These are phyloP conservation scores for Bombylius discolor DNA, from an alignment of 2,888 invertebrate genomes.

Conservation along the genomic window DNA sequence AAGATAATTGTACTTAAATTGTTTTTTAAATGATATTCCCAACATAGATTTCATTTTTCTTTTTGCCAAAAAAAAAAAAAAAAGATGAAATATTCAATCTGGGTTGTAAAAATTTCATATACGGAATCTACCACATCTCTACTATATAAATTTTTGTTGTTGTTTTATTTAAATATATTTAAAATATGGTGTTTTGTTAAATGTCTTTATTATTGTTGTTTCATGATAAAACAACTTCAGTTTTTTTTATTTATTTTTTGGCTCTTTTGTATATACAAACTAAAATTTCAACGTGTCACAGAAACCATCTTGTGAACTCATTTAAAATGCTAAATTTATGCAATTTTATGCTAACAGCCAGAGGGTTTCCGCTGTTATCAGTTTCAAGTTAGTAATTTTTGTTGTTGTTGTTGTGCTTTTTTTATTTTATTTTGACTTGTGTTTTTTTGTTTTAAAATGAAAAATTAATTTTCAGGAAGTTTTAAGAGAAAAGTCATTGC, in stretches of 20 bases:
- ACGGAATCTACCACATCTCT: no score
- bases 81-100: slow-evolving; percentile 1
- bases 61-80: neutral
- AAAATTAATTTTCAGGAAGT: neutral
- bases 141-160: no score
- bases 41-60: neutral
- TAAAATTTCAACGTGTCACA: neutral
- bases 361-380: slow-evolving; percentile 9
- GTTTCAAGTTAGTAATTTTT: neutral
- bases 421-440: neutral
- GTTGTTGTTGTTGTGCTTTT: no score
- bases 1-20: neutral
- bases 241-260: neutral
- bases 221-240: neutral
- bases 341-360: slow-evolving; percentile 9
- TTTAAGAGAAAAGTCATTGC: no score
- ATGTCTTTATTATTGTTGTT: neutral
- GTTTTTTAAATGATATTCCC: neutral
- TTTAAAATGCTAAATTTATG: slow-evolving; percentile 11
- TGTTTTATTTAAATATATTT: no score
- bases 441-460: neutral
- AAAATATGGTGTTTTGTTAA: no score
- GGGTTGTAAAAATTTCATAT: neutral
- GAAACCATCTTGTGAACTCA: slow-evolving; percentile 8
- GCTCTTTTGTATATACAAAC: neutral